Evolutionary conservation across 1,140 invertebrate genomes (phyloP).

Genomic region (Tetragnatha versicolor): DNA sequence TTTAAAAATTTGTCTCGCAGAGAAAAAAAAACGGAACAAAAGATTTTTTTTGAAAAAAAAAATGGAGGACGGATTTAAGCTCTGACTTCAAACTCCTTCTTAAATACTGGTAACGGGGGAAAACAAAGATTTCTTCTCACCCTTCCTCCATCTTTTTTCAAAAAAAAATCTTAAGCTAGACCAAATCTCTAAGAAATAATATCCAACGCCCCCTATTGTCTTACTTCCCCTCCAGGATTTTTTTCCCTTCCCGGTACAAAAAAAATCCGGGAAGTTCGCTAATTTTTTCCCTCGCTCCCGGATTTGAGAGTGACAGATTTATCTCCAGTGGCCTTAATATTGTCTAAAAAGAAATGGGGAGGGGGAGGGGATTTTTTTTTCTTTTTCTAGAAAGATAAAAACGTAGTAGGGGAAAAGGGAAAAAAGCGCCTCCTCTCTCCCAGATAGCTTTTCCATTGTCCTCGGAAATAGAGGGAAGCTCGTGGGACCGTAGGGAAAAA

Average conservation of each 20-base stretch:
- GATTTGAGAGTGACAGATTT: constrained; percentile 38
- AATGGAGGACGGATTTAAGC: neutral
- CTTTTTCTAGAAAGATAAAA: too few species aligned
- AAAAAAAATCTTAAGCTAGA: neutral
- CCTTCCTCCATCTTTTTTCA: neutral
- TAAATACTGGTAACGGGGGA: neutral
- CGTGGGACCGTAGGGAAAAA: too few species aligned
- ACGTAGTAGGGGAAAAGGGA: too few species aligned
- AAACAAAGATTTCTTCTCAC: too few species aligned
- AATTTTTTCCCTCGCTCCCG: constrained; percentile 11
- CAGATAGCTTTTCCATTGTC: constrained; percentile 25
- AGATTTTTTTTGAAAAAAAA: neutral
- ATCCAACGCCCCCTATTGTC: constrained; percentile 18
- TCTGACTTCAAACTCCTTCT: neutral
- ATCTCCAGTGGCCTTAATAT: too few species aligned
- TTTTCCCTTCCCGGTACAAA: too few species aligned
- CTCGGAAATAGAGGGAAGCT: neutral
- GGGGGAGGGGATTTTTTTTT: too few species aligned
- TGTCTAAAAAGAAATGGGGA: too few species aligned
- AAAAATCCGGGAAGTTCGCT: too few species aligned
- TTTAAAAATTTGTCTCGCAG: too few species aligned
- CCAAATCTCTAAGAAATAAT: constrained; percentile 41
- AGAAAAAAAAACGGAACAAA: neutral
- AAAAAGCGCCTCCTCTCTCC: neutral
- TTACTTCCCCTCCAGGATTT: neutral